These are phyloP conservation scores for Hemistola chrysoprasaria DNA, from an alignment of 2,888 invertebrate genomes.

Conservation along the genomic window DNA sequence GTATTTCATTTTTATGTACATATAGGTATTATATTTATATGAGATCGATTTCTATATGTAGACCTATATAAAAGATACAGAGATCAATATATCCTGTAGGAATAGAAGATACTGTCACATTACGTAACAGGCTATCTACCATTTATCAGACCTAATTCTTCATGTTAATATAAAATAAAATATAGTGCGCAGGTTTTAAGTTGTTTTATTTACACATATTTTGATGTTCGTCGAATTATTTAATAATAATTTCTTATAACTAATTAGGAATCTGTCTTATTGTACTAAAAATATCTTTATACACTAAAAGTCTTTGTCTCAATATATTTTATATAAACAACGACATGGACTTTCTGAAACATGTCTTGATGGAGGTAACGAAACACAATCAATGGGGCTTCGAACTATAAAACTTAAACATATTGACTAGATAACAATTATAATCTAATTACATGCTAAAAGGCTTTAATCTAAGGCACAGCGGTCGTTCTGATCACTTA, in stretches of 20 bases:
- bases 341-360: conserved; percentile 24
- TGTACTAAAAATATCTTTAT: conserved; percentile 64
- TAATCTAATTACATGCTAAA: conserved; percentile 40
- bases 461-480: conserved; percentile 73
- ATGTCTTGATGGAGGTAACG: conserved; percentile 27
- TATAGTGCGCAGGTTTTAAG: conserved; percentile 2
- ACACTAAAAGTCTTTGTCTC: conserved; percentile 76
- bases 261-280: conserved; percentile 77
- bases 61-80: too few relatives aligned
- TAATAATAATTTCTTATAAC: conserved; percentile 47
- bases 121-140: background rate
- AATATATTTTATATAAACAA: conserved; percentile 30
- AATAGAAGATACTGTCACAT: too few relatives aligned
- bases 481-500: conserved; percentile 66
- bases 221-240: conserved; percentile 42
- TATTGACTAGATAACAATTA: conserved; percentile 78
- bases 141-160: background rate
- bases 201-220: conserved; percentile 38
- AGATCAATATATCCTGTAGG: too few relatives aligned
- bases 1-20: too few relatives aligned
- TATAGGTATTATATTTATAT: too few relatives aligned
- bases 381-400: conserved; percentile 17
- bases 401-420: conserved; percentile 46
- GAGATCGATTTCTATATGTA: too few relatives aligned
- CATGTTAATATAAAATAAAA: background rate